Percentiles rank a stretch among this genome's conserved stretches.
phyloP scores from a whole-genome alignment of 1,140 invertebrate genomes.

The Lerema accius region DNA sequence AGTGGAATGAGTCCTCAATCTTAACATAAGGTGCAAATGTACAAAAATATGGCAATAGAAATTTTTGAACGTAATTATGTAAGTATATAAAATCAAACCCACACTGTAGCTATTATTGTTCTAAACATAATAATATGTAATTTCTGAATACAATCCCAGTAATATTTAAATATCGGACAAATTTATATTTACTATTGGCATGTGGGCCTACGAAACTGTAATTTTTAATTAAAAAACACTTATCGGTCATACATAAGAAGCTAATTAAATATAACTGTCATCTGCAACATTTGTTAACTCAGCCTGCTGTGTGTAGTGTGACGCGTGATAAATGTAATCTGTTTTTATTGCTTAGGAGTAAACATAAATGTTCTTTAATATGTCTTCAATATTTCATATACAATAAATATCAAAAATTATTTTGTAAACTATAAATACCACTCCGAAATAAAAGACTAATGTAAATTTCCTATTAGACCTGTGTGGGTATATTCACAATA shows the following conservation, averaged over 20 bases:
- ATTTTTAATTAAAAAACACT: background rate
- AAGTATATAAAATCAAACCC: background rate
- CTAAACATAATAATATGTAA: background rate
- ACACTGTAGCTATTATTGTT: background rate
- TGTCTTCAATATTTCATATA: conserved; percentile 48
- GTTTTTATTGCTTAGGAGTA: conserved; percentile 47
- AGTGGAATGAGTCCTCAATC: conserved; percentile 71
- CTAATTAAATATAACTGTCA: background rate
- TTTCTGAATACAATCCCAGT: background rate
- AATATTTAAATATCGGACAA: conserved; percentile 1
- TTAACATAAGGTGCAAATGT: conserved; percentile 51
- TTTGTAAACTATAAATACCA: conserved; percentile 68
- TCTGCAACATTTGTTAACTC: conserved; percentile 8
- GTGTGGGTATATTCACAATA: conserved; percentile 66
- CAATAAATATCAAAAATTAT: conserved; percentile 74
- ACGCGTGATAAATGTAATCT: conserved; percentile 44
- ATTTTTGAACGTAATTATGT: conserved; percentile 39
- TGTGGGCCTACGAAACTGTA: conserved; percentile 1
- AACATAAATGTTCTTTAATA: conserved; percentile 53
- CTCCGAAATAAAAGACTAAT: conserved; percentile 70
- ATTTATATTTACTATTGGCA: background rate
- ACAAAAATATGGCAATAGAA: conserved; percentile 67
- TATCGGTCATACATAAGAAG: background rate
- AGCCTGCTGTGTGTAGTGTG: conserved; percentile 40
- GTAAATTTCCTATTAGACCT: conserved; percentile 76